Base-by-base conservation (phyloP, 2,888 invertebrate species). In the Caradrina clavipalpis region DNA sequence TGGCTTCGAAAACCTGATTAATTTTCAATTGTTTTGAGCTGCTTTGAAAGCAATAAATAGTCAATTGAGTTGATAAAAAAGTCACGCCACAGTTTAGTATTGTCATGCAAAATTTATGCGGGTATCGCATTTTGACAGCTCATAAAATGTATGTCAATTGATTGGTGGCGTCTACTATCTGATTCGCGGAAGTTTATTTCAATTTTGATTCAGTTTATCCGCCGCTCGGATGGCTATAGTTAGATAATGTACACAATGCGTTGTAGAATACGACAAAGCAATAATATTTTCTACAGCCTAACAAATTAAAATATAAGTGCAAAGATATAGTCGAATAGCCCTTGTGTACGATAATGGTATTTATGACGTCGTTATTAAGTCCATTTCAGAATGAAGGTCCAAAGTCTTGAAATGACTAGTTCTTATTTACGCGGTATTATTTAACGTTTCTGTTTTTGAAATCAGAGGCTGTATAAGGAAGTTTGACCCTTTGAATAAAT, bases 211-310 rank as follows among this genome's bases (percentile, higher is more conserved):
- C 51, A 75, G 59, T 67, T 73, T 21, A 61, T 53, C 39, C 59
- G 64, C 71, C 66, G 58, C 62, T 49, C 65, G 69, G 72, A 77
- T 76, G 70, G 72, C 73, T 76, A 63, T 77, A 71, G 73, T 77
- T 81, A 84, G 57, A 61, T 74, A 73, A 73, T 70, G 57, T 63
- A 67, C 60, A 68, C 75, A 70, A 64, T 21, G 68, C 63, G 58
- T 77, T 70, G 68, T 81, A 74, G 62, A 69, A 78, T 73, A 84
- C 54, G 76, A 78, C 55, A 69, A 82, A 83, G 82, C 83, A 83
- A 83, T 83, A 82, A 80, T 78, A 70, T 83, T 73, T 80, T 73
- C 70, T 80, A 80, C 78, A 58, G 49, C 50, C 67, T 76, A 72
- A 78, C 58, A 76, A 61, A 69, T 73, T 74, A 69, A 68, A 59